A percentile compares a stretch with the other conserved stretches of the same genome.
Evolutionary conservation across 1,140 invertebrate species (phyloP).

Genomic region (Planococcus citri): DNA sequence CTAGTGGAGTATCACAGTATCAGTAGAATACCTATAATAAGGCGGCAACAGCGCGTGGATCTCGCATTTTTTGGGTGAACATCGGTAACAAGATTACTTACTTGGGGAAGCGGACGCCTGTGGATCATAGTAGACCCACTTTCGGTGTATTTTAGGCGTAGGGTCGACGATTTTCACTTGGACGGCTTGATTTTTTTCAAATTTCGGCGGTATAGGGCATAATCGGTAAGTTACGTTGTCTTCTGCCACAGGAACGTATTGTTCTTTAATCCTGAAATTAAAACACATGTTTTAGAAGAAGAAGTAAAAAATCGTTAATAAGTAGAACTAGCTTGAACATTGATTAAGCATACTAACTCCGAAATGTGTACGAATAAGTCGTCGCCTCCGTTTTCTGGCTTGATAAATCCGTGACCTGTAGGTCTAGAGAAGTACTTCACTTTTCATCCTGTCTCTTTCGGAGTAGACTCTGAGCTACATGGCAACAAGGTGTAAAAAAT

Average conservation of each 20-base stretch:
- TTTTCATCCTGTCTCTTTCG: constrained; percentile 53
- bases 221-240: constrained; percentile 66
- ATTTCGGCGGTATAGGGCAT: constrained; percentile 68
- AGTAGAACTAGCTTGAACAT: not conserved
- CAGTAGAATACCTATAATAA: no score
- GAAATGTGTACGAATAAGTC: constrained; percentile 77
- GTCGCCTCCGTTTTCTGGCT: constrained; percentile 48
- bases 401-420: constrained; percentile 74
- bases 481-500: not conserved
- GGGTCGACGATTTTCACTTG: constrained; percentile 68
- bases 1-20: no score
- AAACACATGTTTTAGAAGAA: constrained; percentile 10
- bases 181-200: constrained; percentile 71
- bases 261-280: constrained; percentile 64
- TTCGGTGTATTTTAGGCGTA: constrained; percentile 59
- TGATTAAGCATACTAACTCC: constrained; percentile 54
- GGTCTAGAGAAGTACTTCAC: constrained; percentile 69
- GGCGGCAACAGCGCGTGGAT: no score
- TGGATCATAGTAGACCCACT: constrained; percentile 41
- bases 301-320: not conserved
- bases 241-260: constrained; percentile 64
- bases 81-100: constrained; percentile 13
- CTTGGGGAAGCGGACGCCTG: not conserved
- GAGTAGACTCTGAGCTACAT: constrained; percentile 56
- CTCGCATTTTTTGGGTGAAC: not conserved